A percentile compares a stretch with the other conserved stretches of the same genome.
Conservation (phyloP, 2,888 invertebrate genomes). For the Cheilosia urbana region DNA sequence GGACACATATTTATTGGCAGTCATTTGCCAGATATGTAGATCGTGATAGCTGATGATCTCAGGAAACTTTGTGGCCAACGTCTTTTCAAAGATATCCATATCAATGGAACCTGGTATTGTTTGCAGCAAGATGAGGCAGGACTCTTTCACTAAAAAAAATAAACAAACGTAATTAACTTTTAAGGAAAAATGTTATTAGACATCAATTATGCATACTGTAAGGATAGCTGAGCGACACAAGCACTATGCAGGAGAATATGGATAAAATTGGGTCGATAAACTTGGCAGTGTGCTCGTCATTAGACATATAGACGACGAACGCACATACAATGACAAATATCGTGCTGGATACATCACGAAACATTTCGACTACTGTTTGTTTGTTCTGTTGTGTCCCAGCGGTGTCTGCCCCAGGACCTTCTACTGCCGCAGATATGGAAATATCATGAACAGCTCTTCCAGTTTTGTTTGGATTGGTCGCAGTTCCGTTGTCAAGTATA, state of each 20-base stretch:
- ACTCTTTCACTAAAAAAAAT: slow-evolving; percentile 90
- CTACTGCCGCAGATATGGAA: slow-evolving; percentile 83
- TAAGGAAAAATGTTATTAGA: neutral
- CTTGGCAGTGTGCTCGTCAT: slow-evolving; percentile 87
- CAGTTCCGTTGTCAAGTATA: slow-evolving; percentile 85
- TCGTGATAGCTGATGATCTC: slow-evolving; percentile 92
- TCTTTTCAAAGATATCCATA: slow-evolving; percentile 88
- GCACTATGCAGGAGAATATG: slow-evolving; percentile 88
- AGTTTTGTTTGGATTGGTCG: slow-evolving; percentile 78
- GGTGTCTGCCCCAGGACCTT: slow-evolving; percentile 77
- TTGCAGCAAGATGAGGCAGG: slow-evolving; percentile 94
- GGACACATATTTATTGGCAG: slow-evolving; percentile 91
- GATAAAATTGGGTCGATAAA: slow-evolving; percentile 90
- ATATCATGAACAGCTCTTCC: slow-evolving; percentile 84
- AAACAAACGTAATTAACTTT: neutral
- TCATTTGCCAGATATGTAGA: slow-evolving; percentile 95
- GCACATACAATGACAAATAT: slow-evolving; percentile 90
- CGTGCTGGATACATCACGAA: slow-evolving; percentile 88
- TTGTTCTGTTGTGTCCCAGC: slow-evolving; percentile 82
- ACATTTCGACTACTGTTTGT: slow-evolving; percentile 86
- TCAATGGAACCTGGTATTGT: slow-evolving; percentile 96
- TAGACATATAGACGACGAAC: slow-evolving; percentile 86
- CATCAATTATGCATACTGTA: slow-evolving; percentile 86
- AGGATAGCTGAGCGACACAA: slow-evolving; percentile 91
- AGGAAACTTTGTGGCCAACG: slow-evolving; percentile 87